Evolutionary conservation across 2,888 invertebrate species (phyloP).

Genomic region (Hipparchia semele): DNA sequence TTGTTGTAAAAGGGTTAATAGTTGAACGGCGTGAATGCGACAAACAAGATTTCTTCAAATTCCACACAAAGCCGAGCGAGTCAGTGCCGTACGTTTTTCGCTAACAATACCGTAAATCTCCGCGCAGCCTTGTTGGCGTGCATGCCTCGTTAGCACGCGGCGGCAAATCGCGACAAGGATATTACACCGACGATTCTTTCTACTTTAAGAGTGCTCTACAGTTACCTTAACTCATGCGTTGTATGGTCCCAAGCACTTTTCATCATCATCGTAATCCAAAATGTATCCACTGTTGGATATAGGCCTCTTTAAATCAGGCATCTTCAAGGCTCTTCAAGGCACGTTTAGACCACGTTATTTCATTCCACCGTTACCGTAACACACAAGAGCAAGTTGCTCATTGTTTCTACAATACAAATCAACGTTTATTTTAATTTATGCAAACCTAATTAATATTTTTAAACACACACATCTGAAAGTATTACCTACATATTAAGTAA

Average conservation of each 20-base stretch:
- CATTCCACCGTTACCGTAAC: too few relatives aligned
- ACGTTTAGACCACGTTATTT: too few relatives aligned
- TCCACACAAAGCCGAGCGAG: conserved; percentile 40
- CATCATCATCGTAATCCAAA: background rate
- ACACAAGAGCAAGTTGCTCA: too few relatives aligned
- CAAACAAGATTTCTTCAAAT: conserved; percentile 46
- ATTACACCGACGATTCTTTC: conserved; percentile 38
- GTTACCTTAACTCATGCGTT: too few relatives aligned
- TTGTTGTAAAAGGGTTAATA: conserved; percentile 31
- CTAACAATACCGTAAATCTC: conserved; percentile 47
- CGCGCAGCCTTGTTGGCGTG: conserved; percentile 45
- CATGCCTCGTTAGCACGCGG: conserved; percentile 58
- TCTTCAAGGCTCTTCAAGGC: too few relatives aligned
- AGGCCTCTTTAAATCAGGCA: too few relatives aligned
- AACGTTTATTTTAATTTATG: too few relatives aligned
- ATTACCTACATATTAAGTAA: too few relatives aligned
- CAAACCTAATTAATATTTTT: too few relatives aligned
- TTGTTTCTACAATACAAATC: too few relatives aligned
- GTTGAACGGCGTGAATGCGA: conserved; percentile 26
- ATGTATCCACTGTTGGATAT: background rate
- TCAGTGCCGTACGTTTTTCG: conserved; percentile 48
- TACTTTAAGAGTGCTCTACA: too few relatives aligned
- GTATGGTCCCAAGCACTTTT: background rate
- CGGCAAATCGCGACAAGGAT: conserved; percentile 47
- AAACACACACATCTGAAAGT: too few relatives aligned